These are phyloP conservation scores for Scolanthus callimorphus DNA, from an alignment of 92 coral and sea anemone genomes.

Conservation along the genomic window DNA sequence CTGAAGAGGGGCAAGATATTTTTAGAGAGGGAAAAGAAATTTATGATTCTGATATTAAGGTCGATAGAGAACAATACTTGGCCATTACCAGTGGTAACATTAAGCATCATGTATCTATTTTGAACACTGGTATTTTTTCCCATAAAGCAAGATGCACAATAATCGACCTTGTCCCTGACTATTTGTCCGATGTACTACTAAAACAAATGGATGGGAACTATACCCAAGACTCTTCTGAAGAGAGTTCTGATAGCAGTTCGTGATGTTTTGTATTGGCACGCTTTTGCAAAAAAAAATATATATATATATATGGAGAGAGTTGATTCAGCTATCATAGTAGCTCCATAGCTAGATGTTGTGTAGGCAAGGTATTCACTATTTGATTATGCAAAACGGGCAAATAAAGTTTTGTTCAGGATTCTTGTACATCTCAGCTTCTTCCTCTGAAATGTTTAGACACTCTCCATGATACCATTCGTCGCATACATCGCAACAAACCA, in stretches of 20 bases:
- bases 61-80: slow-evolving; percentile 41
- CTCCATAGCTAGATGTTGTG: no score
- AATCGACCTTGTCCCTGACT: slow-evolving; percentile 30
- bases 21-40: slow-evolving; percentile 26
- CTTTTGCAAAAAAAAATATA: no score
- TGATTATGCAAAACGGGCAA: slow-evolving; percentile 39
- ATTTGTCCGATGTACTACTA: slow-evolving; percentile 17
- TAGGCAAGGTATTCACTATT: no score
- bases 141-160: slow-evolving; percentile 32
- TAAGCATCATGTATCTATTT: slow-evolving; percentile 42
- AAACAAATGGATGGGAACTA: slow-evolving; percentile 13
- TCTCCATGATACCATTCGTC: slow-evolving; percentile 64
- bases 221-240: background rate
- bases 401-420: slow-evolving; percentile 40
- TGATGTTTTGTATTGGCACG: no score
- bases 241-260: background rate
- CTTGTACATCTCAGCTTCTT: slow-evolving; percentile 25
- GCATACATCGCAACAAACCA: slow-evolving; percentile 57
- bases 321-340: no score
- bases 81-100: slow-evolving; percentile 42
- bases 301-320: no score
- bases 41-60: slow-evolving; percentile 38
- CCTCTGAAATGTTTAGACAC: slow-evolving; percentile 35
- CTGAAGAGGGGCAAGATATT: background rate
- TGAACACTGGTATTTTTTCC: slow-evolving; percentile 14